Evolutionary conservation across 2,888 invertebrate species (phyloP), one percentile per base, ranked within the genome.

Genomic region (Octonoba sinensis): DNA sequence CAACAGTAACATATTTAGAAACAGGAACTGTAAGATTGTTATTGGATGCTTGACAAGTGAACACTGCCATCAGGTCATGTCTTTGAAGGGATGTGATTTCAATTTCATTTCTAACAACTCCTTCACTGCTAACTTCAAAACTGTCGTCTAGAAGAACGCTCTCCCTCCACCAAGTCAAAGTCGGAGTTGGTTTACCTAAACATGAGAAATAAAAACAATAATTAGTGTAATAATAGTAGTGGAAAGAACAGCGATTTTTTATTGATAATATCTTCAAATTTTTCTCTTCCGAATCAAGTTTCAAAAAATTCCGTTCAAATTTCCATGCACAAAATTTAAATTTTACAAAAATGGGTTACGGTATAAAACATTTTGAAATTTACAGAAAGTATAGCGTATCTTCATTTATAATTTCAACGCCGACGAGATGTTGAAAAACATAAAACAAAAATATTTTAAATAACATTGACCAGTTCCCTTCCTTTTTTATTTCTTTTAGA

Each of bases 31-130:
- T 79, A 27, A 83, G 22, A 18, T 83, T 83, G 71, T 83, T 95
- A 89, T 96, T 96, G 75, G 93, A 91, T 22, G 95, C 95, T 88
- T 95, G 94, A 88, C 96, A 96, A 76, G 94, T 95, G 90, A 95
- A 95, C 85, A 94, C 92, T 18, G 94, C 93, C 86, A 95, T 94
- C 87, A 95, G 92, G 90, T 96, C 96, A 72, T 93, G 92, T 77
- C 96, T 91, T 27, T 93, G 92, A 84, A 96, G 91, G 66, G 93
- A 92, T 64, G 92, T 91, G 85, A 95, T 91, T 87, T 93, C 93
- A 86, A 96, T 89, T 81, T 93, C 91, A 90, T 94, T 95, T 27
- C 94, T 92, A 67, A 94, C 93, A 74, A 91, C 79, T 15, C 85
- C 85, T 49, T 84, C 77, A 4, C 81, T 8, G 20, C 84, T 85